phyloP scores from a whole-genome alignment of 1,140 invertebrate species.

The Eueides isabella region DNA sequence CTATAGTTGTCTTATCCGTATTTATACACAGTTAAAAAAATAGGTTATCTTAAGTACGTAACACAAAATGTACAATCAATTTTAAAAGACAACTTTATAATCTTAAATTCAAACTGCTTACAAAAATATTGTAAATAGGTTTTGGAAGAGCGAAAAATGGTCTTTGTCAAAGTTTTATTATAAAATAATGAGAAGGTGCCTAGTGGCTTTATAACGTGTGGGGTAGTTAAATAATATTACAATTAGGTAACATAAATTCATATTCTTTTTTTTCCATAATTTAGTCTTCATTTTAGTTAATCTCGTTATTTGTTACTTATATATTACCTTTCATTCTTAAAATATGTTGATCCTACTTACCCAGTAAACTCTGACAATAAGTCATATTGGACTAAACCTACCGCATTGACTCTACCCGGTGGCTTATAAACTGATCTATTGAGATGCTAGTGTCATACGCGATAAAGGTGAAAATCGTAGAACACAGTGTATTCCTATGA shows the following conservation, averaged over 20 bases:
- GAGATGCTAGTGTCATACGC: not conserved
- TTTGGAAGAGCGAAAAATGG: not conserved
- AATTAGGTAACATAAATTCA: not conserved
- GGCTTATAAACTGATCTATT: not conserved
- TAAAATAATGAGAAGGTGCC: not conserved
- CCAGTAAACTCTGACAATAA: constrained; percentile 53
- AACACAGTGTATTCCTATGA: constrained; percentile 12
- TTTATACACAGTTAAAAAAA: not conserved
- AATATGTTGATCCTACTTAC: constrained; percentile 56
- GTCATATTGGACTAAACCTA: constrained; percentile 47
- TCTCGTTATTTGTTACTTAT: constrained; percentile 22
- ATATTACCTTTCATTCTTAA: constrained; percentile 36
- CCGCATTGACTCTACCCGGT: constrained; percentile 33
- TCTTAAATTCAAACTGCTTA: not conserved
- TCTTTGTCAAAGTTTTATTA: not conserved
- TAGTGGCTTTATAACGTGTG: not conserved
- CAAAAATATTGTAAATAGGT: too few relatives aligned
- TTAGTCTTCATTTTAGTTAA: too few relatives aligned
- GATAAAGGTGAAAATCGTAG: constrained; percentile 20
- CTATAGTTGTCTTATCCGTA: not conserved
- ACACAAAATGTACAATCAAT: not conserved
- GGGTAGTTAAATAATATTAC: not conserved
- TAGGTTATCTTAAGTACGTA: not conserved
- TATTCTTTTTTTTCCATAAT: too few relatives aligned
- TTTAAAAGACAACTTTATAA: not conserved